Conservation (phyloP, 2,797 vertebrate genomes). For the Tapirus indicus region DNA sequence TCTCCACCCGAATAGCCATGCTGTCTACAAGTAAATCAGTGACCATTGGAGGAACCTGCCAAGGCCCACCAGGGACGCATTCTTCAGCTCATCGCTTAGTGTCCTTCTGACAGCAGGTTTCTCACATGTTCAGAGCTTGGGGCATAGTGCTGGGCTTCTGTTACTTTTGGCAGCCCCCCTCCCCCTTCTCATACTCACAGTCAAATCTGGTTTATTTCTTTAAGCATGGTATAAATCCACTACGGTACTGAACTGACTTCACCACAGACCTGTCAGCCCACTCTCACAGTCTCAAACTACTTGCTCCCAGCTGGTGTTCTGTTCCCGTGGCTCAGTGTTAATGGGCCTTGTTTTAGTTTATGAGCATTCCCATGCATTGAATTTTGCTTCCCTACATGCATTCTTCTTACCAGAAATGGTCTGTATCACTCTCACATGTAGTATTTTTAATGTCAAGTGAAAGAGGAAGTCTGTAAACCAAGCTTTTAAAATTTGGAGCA, state of each 20-base stretch:
- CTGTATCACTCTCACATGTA: fast-evolving
- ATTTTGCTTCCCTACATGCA: fast-evolving
- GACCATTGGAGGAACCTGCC: neutral
- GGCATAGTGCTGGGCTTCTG: neutral
- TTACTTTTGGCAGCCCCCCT: fast-evolving
- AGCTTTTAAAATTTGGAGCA: neutral
- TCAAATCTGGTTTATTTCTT: slow-evolving; percentile 57
- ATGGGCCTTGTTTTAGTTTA: neutral
- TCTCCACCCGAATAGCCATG: neutral
- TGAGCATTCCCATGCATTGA: fast-evolving
- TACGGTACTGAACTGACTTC: neutral
- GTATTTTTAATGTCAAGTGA: fast-evolving
- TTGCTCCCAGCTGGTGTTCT: slow-evolving; percentile 50
- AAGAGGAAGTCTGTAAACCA: neutral
- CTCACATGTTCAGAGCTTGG: neutral
- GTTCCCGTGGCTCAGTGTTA: neutral
- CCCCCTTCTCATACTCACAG: slow-evolving; percentile 8
- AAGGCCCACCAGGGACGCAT: neutral
- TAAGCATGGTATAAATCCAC: slow-evolving; percentile 48
- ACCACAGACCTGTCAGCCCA: neutral
- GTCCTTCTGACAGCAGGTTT: slow-evolving; percentile 40
- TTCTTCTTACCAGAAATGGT: neutral
- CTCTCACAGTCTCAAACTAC: slow-evolving; percentile 44
- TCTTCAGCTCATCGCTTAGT: slow-evolving; percentile 36
- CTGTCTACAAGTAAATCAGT: slow-evolving; percentile 37